Evolutionary conservation across 2,797 vertebrate species (phyloP).

Genomic region (Rhinella marina): DNA sequence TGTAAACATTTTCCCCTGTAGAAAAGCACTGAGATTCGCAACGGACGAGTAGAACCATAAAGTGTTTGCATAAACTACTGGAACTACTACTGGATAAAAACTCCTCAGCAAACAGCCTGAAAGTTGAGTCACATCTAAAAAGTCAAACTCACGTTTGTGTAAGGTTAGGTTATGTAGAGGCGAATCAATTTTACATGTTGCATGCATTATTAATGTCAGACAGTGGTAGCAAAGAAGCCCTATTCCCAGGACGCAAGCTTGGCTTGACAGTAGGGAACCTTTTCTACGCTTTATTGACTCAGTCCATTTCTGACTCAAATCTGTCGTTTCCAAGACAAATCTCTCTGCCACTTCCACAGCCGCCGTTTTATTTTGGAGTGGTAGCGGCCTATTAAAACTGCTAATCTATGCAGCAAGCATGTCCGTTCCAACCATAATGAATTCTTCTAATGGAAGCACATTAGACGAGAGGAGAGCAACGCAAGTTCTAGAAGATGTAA

Average conservation of each 20-base stretch:
- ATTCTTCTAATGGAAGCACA: constrained; percentile 72
- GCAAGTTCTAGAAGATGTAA: constrained; percentile 54
- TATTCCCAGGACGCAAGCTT: constrained; percentile 71
- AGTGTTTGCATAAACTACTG: no score
- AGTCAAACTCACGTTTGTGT: constrained; percentile 70
- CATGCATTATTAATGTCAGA: constrained; percentile 72
- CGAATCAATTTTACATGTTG: constrained; percentile 68
- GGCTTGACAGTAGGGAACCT: constrained; percentile 69
- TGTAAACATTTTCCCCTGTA: no score
- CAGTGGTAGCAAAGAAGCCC: constrained; percentile 71
- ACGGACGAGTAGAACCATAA: no score
- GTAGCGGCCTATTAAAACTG: constrained; percentile 74
- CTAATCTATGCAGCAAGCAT: constrained; percentile 68
- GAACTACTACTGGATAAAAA: constrained; percentile 23
- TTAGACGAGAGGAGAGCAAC: constrained; percentile 63
- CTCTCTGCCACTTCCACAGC: constrained; percentile 66
- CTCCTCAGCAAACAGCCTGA: constrained; percentile 65
- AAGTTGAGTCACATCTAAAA: constrained; percentile 68
- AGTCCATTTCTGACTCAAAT: constrained; percentile 75
- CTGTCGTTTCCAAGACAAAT: constrained; percentile 77
- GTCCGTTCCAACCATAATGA: constrained; percentile 69
- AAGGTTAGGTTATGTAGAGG: constrained; percentile 70
- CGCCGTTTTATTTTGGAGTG: constrained; percentile 65
- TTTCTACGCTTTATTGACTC: constrained; percentile 78
- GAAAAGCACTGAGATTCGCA: no score